These are phyloP conservation scores for Myotis findleyi DNA, from an alignment of 2,797 vertebrate genomes.

Conservation along the genomic window DNA sequence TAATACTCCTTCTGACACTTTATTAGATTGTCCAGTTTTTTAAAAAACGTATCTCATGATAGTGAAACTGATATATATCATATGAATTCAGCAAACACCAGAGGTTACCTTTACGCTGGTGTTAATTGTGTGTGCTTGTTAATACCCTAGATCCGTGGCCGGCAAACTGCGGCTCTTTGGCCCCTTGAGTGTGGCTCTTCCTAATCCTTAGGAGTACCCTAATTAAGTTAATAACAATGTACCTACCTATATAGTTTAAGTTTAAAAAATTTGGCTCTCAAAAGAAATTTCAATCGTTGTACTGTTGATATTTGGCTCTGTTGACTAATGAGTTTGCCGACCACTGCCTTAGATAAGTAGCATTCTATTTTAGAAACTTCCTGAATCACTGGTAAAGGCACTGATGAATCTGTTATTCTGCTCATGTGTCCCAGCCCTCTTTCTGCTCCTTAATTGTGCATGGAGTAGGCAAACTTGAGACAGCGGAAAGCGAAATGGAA, in stretches of 20 bases:
- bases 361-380: not conserved
- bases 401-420: not conserved
- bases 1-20: not conserved
- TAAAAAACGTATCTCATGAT: not conserved
- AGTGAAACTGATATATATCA: not conserved
- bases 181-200: too few species aligned
- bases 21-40: not conserved
- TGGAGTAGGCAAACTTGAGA: slow-evolving; percentile 7
- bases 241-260: too few species aligned
- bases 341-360: not conserved
- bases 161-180: too few species aligned
- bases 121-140: not conserved
- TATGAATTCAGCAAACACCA: not conserved
- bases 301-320: too few species aligned
- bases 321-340: too few species aligned
- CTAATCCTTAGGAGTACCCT: too few species aligned
- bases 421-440: not conserved
- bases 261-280: too few species aligned
- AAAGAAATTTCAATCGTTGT: too few species aligned
- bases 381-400: not conserved
- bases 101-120: not conserved
- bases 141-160: not conserved
- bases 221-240: too few species aligned
- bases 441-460: not conserved
- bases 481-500: not conserved